Conservation (phyloP, 23 tunicate genomes). For the Trididemnum nubilum region DNA sequence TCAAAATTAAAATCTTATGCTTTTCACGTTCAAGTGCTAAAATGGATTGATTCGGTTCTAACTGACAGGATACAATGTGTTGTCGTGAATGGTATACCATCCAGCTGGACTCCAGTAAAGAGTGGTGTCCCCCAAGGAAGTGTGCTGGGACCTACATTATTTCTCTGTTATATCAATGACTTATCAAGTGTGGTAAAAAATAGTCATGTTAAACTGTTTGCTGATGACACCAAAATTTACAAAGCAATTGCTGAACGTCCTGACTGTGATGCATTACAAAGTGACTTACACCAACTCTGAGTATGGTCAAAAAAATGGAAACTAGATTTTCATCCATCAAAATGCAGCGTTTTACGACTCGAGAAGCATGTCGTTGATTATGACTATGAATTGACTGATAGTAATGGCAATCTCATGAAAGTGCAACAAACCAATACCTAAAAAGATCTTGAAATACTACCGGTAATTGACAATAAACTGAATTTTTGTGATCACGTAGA, state of each 20-base stretch:
- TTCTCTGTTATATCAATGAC: constrained; percentile 18
- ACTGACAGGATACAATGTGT: background rate
- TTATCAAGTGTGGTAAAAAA: background rate
- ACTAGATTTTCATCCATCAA: background rate
- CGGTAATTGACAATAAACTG: no score
- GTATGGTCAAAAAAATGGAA: background rate
- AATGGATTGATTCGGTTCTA: background rate
- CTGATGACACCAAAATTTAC: constrained; percentile 18
- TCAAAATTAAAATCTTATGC: background rate
- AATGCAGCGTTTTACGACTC: no score
- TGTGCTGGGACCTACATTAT: background rate
- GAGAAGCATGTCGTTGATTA: no score
- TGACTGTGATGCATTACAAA: background rate
- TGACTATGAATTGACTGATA: no score
- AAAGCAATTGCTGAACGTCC: background rate
- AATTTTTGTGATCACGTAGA: no score
- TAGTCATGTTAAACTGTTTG: background rate
- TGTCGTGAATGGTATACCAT: background rate
- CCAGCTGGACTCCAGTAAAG: background rate
- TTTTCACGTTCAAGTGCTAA: background rate
- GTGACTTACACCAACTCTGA: background rate
- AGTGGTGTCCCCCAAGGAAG: constrained; percentile 21
- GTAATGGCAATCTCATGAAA: no score
- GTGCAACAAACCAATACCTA: no score
- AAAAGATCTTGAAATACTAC: no score